A percentile compares a stretch with the other conserved stretches of the same genome.
These are phyloP conservation scores for Phengaris alcon DNA, from an alignment of 2,888 invertebrate genomes.

Conservation along the genomic window DNA sequence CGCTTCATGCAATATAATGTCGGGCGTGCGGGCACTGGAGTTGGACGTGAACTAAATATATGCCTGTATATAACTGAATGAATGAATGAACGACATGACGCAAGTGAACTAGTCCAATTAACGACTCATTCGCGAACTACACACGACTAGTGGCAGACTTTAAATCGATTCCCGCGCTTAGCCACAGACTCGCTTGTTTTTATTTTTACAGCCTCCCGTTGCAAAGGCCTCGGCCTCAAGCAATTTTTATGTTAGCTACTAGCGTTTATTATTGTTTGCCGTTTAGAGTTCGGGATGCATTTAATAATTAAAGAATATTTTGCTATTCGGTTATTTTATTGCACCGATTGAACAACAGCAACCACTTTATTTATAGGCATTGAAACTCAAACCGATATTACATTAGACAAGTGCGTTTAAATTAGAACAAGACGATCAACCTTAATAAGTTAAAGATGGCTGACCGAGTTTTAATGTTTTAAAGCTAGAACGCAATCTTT, in stretches of 20 bases:
- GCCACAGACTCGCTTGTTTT: constrained; percentile 41
- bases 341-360: background rate
- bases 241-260: constrained; percentile 32
- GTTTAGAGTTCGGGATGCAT: constrained; percentile 28
- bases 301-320: constrained; percentile 9
- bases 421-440: constrained; percentile 11
- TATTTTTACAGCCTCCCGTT: constrained; percentile 37
- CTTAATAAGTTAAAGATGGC: background rate
- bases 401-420: background rate
- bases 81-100: too few relatives aligned
- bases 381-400: background rate
- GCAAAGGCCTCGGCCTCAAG: constrained; percentile 35
- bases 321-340: background rate
- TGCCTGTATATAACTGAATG: too few relatives aligned
- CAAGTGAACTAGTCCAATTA: too few relatives aligned
- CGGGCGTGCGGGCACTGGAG: too few relatives aligned
- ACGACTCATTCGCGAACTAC: too few relatives aligned
- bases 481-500: background rate
- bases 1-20: too few relatives aligned
- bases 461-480: constrained; percentile 14
- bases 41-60: too few relatives aligned
- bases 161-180: constrained; percentile 40
- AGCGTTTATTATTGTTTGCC: constrained; percentile 28
- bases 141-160: constrained; percentile 30
- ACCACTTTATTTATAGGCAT: background rate